Evolutionary conservation across 2,797 vertebrate species (phyloP), one percentile per base, ranked within the genome.

Genomic region (Apodemus agrarius): DNA sequence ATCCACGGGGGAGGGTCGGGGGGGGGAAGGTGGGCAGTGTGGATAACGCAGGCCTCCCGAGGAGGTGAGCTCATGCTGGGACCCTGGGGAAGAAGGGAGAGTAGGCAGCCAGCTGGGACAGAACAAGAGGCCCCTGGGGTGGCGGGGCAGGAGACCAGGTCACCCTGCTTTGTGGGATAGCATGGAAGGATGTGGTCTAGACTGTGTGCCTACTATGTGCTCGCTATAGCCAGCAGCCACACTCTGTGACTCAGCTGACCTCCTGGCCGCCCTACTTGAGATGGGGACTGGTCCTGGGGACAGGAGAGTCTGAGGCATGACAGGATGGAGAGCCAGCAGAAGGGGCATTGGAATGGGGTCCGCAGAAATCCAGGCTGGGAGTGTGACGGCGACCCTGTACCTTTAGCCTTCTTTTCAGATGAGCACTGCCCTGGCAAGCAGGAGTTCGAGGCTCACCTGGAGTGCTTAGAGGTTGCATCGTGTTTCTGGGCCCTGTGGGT

Each of bases 401-500:
- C n/a, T n/a, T 92, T 8, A 34, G 22, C 46, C 11, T 67, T 83
- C 74, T 52, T 79, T 79, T 46, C 63, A 61, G 40, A 72, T 6
- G 31, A 81, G 61, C n/a, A 52, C n/a, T 75, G 8, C 9, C 13
- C 74, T 59, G 49, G 69, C 10, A 22, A 6, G 12, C 46, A 52
- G 2, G 26, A 57, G 54, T 59, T 2, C 54, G 69, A 86, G 52
- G 85, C 40, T 54, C 13, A 17, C 22, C 75, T 46, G 43, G 43
- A 52, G 46, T 1, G 26, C 46, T 78, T 49, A 31, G 72, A 84
- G 49, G 16, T 72, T 54, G 17, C 46, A 19, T 9, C 17, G 69
- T 67, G 1, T 74, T 37, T 63, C n/a, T 24, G 65, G 13, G 0
- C 7, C 2, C 17, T 24, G 19, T 0, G 0, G 0, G 34, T 29